phyloP scores from a whole-genome alignment of 2,113 vertebrate species.

The Odocoileus hemionus region DNA sequence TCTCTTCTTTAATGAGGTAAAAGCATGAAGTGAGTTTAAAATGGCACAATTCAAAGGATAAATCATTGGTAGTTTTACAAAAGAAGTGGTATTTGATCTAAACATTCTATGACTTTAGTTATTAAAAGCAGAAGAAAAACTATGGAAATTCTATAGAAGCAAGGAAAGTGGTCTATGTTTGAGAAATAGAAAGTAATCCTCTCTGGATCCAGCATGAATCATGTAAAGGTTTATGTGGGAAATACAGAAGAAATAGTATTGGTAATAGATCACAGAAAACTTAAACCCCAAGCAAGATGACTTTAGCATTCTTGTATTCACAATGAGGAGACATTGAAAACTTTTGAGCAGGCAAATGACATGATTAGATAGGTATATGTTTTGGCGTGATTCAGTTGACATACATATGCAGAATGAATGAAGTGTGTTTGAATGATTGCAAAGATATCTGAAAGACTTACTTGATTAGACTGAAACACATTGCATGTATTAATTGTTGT shows the following conservation, averaged over 20 bases:
- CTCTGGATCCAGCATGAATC: background rate
- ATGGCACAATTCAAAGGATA: background rate
- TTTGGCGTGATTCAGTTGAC: background rate
- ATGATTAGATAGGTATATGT: background rate
- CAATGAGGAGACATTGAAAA: background rate
- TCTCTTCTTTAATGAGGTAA: background rate
- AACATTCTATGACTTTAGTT: background rate
- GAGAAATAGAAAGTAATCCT: background rate
- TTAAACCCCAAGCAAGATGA: background rate
- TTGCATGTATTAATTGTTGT: background rate
- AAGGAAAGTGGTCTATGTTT: background rate
- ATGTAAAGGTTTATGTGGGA: background rate
- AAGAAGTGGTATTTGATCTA: background rate
- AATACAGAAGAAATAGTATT: background rate
- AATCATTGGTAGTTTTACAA: background rate
- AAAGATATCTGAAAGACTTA: background rate
- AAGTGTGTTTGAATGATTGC: background rate
- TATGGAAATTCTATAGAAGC: background rate
- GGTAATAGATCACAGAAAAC: background rate
- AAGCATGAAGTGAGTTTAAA: background rate
- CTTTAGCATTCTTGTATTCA: background rate
- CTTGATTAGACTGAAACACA: background rate
- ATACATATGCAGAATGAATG: background rate
- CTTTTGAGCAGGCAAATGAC: background rate
- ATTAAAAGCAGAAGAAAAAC: background rate